A percentile compares a stretch with the other conserved stretches of the same genome.
Conservation (phyloP, 2,888 invertebrate genomes). For the Lasioglossum zephyrum region DNA sequence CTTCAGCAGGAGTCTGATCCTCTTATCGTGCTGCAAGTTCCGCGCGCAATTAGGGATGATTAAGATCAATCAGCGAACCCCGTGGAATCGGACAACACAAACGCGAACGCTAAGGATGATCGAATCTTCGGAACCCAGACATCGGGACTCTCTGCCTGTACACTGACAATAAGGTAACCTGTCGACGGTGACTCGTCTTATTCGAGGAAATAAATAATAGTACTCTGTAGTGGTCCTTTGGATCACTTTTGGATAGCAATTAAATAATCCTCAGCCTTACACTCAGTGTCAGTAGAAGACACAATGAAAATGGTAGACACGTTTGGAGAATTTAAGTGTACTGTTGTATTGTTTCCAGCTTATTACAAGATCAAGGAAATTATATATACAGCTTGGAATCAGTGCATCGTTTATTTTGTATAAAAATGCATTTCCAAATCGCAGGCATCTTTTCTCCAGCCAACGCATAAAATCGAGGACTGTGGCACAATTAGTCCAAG, state of each 20-base stretch:
- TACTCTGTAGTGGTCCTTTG: not conserved
- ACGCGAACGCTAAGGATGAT: not conserved
- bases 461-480: not conserved
- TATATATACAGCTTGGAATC: not conserved
- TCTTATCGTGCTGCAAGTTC: conserved; percentile 47
- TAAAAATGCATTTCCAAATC: not conserved
- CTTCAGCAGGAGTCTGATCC: conserved; percentile 47
- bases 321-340: not conserved
- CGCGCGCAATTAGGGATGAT: conserved; percentile 57
- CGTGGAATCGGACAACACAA: not conserved
- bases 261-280: too few species aligned
- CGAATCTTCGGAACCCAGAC: not conserved
- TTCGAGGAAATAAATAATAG: not conserved
- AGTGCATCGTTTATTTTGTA: not conserved
- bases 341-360: not conserved
- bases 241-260: not conserved
- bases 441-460: not conserved
- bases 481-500: not conserved
- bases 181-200: not conserved
- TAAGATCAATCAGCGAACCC: conserved; percentile 56
- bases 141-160: not conserved
- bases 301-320: not conserved
- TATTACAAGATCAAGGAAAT: too few species aligned
- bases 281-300: too few species aligned
- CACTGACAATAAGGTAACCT: not conserved